phyloP scores from a whole-genome alignment of 2,113 vertebrate species.

The Ia io region DNA sequence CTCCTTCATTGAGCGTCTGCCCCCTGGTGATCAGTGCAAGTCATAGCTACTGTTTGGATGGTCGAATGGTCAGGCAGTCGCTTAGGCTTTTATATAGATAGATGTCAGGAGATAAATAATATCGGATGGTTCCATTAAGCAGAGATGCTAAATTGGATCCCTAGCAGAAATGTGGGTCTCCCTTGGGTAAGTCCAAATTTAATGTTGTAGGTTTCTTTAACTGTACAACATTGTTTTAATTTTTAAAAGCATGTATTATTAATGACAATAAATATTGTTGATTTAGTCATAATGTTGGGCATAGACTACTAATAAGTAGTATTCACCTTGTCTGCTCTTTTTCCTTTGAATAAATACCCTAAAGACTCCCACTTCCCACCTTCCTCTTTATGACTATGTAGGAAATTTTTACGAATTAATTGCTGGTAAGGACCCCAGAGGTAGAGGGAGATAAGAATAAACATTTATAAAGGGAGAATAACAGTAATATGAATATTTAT shows the following conservation, averaged over 20 bases:
- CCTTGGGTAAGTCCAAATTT: not conserved
- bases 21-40: too few relatives aligned
- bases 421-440: not conserved
- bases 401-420: not conserved
- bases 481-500: not conserved
- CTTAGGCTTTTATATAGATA: too few relatives aligned
- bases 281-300: conserved; percentile 21
- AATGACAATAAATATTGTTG: conserved; percentile 19
- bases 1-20: too few relatives aligned
- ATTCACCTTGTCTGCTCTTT: not conserved
- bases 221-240: not conserved
- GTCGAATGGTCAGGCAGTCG: too few relatives aligned
- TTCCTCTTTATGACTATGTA: not conserved
- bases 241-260: conserved; percentile 20
- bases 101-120: not conserved
- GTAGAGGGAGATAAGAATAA: not conserved
- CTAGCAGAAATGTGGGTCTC: conserved; percentile 6
- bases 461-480: not conserved
- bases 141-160: conserved; percentile 36
- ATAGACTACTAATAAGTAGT: not conserved
- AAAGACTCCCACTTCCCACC: not conserved
- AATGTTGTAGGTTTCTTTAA: not conserved
- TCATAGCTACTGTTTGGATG: too few relatives aligned
- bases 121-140: not conserved
- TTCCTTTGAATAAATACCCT: not conserved